Percentiles rank a stretch among this genome's conserved stretches.
Evolutionary conservation across 2,888 invertebrate species (phyloP).

Genomic region (Drosophila tanythrix): DNA sequence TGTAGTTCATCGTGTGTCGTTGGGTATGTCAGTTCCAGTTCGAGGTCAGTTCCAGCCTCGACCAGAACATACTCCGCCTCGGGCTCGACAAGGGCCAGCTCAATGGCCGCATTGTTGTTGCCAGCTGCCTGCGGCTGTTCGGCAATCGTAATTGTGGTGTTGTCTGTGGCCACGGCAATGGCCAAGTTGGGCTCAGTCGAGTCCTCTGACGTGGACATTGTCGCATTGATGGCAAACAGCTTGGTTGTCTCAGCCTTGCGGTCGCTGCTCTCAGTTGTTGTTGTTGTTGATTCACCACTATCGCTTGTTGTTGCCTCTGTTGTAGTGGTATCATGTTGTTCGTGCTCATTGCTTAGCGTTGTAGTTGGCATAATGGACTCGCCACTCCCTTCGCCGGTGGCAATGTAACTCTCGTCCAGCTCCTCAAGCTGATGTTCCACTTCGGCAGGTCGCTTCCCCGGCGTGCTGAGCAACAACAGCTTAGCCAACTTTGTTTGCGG

Average conservation of each 20-base stretch:
- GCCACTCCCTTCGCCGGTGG: conserved; percentile 37
- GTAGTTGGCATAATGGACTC: conserved; percentile 42
- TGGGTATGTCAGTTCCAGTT: conserved; percentile 19
- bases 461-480: conserved; percentile 77
- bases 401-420: conserved; percentile 63
- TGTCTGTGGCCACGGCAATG: conserved; percentile 56
- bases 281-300: not conserved
- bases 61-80: conserved; percentile 79
- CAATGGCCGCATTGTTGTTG: conserved; percentile 65
- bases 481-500: conserved; percentile 62
- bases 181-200: conserved; percentile 51
- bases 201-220: conserved; percentile 44
- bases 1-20: conserved; percentile 67
- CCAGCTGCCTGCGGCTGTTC: conserved; percentile 61
- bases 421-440: conserved; percentile 76
- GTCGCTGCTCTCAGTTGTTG: conserved; percentile 39
- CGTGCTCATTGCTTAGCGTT: conserved; percentile 14
- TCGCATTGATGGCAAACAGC: conserved; percentile 70
- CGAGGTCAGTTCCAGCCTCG: conserved; percentile 42
- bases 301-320: conserved; percentile 23
- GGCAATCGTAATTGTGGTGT: conserved; percentile 60
- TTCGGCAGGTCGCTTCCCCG: conserved; percentile 69
- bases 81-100: conserved; percentile 64
- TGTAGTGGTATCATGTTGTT: conserved; percentile 33
- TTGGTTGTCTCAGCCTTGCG: conserved; percentile 46